Evolutionary conservation across 2,888 invertebrate species (phyloP).

Genomic region (Sericinus montela): DNA sequence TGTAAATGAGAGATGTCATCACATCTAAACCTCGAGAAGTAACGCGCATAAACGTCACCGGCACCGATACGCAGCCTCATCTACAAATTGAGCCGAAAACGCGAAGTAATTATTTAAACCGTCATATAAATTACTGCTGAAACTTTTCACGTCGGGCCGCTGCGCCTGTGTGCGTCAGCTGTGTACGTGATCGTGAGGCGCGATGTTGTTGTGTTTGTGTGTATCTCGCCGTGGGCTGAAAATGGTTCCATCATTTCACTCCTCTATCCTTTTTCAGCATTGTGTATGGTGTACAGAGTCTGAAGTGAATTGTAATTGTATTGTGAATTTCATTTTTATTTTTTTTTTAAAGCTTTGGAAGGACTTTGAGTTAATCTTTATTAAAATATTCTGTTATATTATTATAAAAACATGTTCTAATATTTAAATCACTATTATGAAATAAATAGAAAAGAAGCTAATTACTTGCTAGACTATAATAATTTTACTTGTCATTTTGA

Average conservation of each 20-base stretch:
- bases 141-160: constrained; percentile 66
- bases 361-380: neutral
- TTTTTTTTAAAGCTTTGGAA: too few species aligned
- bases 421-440: too few species aligned
- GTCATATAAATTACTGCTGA: constrained; percentile 78
- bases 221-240: constrained; percentile 53
- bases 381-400: neutral
- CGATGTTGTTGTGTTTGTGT: constrained; percentile 31
- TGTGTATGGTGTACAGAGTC: constrained; percentile 38
- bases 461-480: too few species aligned
- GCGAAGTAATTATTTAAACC: constrained; percentile 78
- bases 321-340: neutral
- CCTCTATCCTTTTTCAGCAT: constrained; percentile 71
- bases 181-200: constrained; percentile 50
- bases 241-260: constrained; percentile 75
- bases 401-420: neutral
- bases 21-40: constrained; percentile 41
- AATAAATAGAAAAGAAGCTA: too few species aligned
- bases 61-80: constrained; percentile 61
- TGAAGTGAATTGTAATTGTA: constrained; percentile 23
- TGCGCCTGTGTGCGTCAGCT: constrained; percentile 43
- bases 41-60: constrained; percentile 58
- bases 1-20: constrained; percentile 29
- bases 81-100: constrained; percentile 78
- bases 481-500: too few species aligned